Evolutionary conservation across 2,113 vertebrate genomes (phyloP), one percentile per base, ranked within the genome.

Genomic region (Saguinus midas): DNA sequence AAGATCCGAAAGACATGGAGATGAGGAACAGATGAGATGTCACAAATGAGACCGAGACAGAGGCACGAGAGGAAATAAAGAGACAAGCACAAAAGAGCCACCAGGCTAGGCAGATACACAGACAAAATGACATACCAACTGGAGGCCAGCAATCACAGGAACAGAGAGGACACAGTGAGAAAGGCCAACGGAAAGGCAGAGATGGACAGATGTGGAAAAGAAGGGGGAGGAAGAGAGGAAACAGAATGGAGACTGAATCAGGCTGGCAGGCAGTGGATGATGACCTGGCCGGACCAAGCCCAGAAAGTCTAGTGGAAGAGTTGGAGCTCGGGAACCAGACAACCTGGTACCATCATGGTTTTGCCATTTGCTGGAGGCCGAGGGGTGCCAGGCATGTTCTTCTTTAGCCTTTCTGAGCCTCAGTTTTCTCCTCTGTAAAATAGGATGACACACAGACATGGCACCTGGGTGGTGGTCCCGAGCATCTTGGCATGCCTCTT

Each of bases 311-410:
- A 14, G 21, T 10, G 45, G n/a, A 21, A 16, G 35, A 52, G 32
- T 0, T 6, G 1, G 8, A 12, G 6, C 81, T 48, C 25, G 0
- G 14, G 57, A 76, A 80, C 50, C 37, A 21, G 37, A 21, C 0
- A 2, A 1, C 61, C 81, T 2, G 13, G 6, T 5, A n/a, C 29
- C 16, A 6, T 7, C 40, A 6, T 61, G 29, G 5, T 14, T 20
- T 64, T 6, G 23, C 73, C 40, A 5, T 21, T 17, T 37, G 10
- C 73, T 50, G 13, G 58, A n/a, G 45, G 50, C 64, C 21, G 20
- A 25, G 35, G 18, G 40, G 10, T 32, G 29, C 75, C 8, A 1
- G 45, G 25, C 23, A 1, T 64, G 76, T 21, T 5, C 17, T 27
- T 9, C 8, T 20, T 90, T 43, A 11, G 25, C 16, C 64, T 66